phyloP scores from a whole-genome alignment of 2,113 vertebrate species.

The Ptyas mucosa region DNA sequence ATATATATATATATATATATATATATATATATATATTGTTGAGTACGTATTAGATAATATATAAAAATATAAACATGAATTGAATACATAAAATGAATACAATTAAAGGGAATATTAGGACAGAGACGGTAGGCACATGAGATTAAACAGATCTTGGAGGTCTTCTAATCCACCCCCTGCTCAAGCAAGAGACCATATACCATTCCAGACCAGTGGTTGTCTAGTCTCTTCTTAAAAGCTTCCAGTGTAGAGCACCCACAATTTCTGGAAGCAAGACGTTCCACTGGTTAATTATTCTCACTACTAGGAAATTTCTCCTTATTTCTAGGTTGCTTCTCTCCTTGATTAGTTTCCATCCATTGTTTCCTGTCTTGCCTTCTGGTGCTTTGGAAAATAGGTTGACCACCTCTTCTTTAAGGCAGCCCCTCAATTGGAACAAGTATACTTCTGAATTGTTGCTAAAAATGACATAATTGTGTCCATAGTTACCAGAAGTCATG shows the following conservation, averaged over 20 bases:
- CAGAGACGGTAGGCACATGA: no score
- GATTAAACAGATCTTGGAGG: background rate
- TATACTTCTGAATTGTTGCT: background rate
- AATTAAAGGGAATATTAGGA: no score
- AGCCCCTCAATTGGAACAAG: background rate
- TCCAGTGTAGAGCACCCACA: background rate
- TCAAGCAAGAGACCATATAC: background rate
- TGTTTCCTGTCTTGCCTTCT: background rate
- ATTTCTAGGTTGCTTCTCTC: background rate
- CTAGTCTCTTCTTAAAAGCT: background rate
- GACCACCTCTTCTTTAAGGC: background rate
- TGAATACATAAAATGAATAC: no score
- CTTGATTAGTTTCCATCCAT: background rate
- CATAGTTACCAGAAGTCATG: background rate
- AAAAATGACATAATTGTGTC: background rate
- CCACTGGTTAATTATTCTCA: background rate
- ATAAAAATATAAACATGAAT: no score
- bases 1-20: no score
- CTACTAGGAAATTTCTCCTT: background rate
- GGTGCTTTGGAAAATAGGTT: background rate
- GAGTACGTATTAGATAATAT: no score
- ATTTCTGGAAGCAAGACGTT: background rate
- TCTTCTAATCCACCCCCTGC: background rate
- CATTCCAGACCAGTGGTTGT: background rate
- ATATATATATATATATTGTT: no score